phyloP scores from a whole-genome alignment of 2,113 vertebrate species.

The Halichoeres trimaculatus region DNA sequence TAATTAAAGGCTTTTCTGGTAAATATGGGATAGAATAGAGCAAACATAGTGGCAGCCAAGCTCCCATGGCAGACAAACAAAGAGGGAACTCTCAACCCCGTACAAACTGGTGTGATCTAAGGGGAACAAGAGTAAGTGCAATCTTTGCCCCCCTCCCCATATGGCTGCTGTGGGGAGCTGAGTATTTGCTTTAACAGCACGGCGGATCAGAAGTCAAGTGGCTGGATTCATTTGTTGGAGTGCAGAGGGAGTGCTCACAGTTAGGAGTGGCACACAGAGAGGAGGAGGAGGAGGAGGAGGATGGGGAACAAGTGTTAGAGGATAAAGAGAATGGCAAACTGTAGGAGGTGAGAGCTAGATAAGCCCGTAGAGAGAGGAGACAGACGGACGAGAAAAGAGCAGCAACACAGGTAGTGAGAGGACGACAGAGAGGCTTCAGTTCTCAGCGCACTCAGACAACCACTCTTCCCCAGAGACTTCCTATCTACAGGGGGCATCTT shows the following conservation, averaged over 20 bases:
- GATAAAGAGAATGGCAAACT: constrained; percentile 62
- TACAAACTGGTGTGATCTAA: constrained; percentile 38
- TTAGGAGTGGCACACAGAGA: constrained; percentile 46
- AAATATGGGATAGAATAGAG: constrained; percentile 24
- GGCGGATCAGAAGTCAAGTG: constrained; percentile 70
- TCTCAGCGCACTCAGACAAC: constrained; percentile 64
- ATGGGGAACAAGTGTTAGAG: constrained; percentile 50
- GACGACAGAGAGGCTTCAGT: constrained; percentile 62
- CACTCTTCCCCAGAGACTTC: constrained; percentile 74
- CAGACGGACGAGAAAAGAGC: constrained; percentile 39
- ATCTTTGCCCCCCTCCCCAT: constrained; percentile 10
- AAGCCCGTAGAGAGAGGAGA: constrained; percentile 48
- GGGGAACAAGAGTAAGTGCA: constrained; percentile 36
- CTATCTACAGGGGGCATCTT: constrained; percentile 82
- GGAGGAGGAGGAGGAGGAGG: constrained; percentile 18
- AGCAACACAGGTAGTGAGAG: constrained; percentile 54
- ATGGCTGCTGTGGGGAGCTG: constrained; percentile 50
- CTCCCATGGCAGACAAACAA: constrained; percentile 41
- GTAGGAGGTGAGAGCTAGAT: constrained; percentile 60
- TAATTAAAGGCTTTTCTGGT: constrained; percentile 1
- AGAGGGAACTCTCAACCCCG: constrained; percentile 37
- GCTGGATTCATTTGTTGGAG: constrained; percentile 69
- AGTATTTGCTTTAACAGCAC: constrained; percentile 62
- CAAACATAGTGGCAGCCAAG: constrained; percentile 15
- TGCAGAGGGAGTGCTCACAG: constrained; percentile 63